Percentiles rank a stretch among this genome's conserved stretches.
Evolutionary conservation across 2,113 vertebrate species (phyloP).

Genomic region (Hymenochirus boettgeri): DNA sequence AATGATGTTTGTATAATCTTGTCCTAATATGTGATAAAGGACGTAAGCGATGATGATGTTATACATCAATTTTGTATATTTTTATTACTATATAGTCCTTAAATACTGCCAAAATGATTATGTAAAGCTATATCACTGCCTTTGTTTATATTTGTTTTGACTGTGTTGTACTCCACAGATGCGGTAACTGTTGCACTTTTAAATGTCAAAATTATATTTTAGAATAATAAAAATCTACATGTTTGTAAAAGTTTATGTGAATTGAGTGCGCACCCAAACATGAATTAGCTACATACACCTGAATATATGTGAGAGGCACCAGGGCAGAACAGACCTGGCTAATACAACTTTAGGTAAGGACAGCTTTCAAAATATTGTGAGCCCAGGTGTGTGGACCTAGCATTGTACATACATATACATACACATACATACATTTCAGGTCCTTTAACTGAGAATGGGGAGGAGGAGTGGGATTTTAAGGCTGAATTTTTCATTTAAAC

Average conservation of each 20-base stretch:
- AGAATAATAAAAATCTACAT: constrained; percentile 70
- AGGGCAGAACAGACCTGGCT: no score
- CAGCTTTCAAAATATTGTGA: no score
- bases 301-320: no score
- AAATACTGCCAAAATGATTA: constrained; percentile 78
- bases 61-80: constrained; percentile 87
- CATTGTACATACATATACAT: no score
- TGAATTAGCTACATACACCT: no score
- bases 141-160: constrained; percentile 75
- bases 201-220: constrained; percentile 83
- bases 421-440: no score
- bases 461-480: no score
- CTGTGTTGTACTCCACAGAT: constrained; percentile 87
- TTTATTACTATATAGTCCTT: constrained; percentile 74
- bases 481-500: no score
- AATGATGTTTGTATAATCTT: constrained; percentile 63
- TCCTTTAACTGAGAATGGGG: no score
- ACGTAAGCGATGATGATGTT: constrained; percentile 79
- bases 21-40: constrained; percentile 69
- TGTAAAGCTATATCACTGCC: constrained; percentile 92
- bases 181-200: constrained; percentile 94
- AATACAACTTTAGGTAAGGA: no score
- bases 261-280: no score
- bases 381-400: no score
- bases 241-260: constrained; percentile 54